Percentiles rank a stretch among this genome's conserved stretches.
Evolutionary conservation across 2,797 vertebrate species (phyloP).

Genomic region (Scolopax bukidnonensis): DNA sequence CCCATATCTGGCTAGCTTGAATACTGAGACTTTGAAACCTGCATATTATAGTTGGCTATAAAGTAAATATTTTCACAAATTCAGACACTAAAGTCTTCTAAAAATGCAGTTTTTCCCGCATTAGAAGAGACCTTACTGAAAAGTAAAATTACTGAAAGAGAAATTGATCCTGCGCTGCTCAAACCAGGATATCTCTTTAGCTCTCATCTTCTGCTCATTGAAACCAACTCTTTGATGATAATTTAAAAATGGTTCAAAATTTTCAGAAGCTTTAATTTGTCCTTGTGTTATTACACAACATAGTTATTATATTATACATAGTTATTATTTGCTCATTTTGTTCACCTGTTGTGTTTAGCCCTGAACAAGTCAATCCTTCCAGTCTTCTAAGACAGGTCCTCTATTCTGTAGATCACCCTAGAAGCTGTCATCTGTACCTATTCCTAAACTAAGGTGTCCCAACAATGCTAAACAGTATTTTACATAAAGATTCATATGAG

Average conservation of each 20-base stretch:
- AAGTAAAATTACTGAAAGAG: background rate
- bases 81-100: background rate
- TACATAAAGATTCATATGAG: background rate
- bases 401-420: background rate
- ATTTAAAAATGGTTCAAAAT: background rate
- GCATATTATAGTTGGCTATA: background rate
- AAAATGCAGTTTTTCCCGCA: background rate
- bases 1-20: background rate
- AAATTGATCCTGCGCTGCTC: background rate
- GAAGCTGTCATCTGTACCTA: background rate
- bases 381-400: background rate
- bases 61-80: background rate
- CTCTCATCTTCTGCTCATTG: background rate
- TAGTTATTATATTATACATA: too few species aligned
- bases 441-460: background rate
- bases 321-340: background rate
- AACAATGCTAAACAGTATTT: background rate
- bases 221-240: background rate
- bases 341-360: background rate
- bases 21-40: background rate
- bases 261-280: background rate
- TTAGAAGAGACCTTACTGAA: background rate
- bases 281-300: background rate
- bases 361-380: background rate
- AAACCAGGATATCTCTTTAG: background rate